Conservation (phyloP, 2,888 invertebrate genomes). For the Villa cingulata region DNA sequence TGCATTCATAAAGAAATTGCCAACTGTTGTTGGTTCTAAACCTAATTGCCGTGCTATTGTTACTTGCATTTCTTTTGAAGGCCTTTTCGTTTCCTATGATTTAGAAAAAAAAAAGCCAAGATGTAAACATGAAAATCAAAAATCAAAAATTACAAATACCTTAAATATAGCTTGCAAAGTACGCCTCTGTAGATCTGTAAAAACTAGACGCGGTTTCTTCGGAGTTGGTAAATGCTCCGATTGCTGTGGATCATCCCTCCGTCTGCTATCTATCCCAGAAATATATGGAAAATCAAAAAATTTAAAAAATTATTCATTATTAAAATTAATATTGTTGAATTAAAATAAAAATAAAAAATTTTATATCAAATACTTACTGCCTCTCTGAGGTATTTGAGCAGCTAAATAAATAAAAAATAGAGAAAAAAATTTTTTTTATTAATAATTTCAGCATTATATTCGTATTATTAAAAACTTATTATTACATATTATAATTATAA, state of each 20-base stretch:
- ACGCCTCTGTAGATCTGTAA: slow-evolving; percentile 99
- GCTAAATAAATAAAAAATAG: slow-evolving; percentile 49
- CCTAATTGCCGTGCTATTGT: slow-evolving; percentile 96
- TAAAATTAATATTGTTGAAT: no score
- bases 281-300: background rate
- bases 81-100: slow-evolving; percentile 89
- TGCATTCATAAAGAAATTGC: slow-evolving; percentile 99
- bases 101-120: slow-evolving; percentile 2
- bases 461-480: no score
- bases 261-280: slow-evolving; percentile 69
- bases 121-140: background rate
- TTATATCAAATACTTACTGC: slow-evolving; percentile 54
- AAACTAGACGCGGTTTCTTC: slow-evolving; percentile 99
- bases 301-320: background rate
- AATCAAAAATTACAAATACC: slow-evolving; percentile 38
- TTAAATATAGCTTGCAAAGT: slow-evolving; percentile 99
- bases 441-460: no score
- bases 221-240: slow-evolving; percentile 78
- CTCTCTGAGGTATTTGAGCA: slow-evolving; percentile 80
- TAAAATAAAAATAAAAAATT: background rate
- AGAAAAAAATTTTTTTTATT: no score
- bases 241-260: slow-evolving; percentile 80
- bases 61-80: slow-evolving; percentile 99
- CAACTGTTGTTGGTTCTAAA: slow-evolving; percentile 93
- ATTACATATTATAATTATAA: no score